These are phyloP conservation scores for Cygnus atratus DNA, from an alignment of 2,113 vertebrate genomes.

Conservation along the genomic window DNA sequence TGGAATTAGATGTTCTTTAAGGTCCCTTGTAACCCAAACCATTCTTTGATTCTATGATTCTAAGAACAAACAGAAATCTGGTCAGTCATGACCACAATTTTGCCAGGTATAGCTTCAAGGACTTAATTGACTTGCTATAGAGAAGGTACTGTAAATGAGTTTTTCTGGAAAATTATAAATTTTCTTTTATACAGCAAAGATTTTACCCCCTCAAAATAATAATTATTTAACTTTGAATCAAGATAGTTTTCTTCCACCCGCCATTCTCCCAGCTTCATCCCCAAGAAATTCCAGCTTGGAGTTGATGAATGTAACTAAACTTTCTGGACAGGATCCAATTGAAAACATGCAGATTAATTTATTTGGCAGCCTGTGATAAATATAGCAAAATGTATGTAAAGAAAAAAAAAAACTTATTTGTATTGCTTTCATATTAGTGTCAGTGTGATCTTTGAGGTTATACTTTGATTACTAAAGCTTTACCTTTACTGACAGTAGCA, in stretches of 20 bases:
- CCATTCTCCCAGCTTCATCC: not conserved
- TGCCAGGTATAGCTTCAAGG: not conserved
- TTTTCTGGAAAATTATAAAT: not conserved
- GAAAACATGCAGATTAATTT: not conserved
- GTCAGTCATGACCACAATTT: too few species aligned
- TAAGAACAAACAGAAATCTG: not conserved
- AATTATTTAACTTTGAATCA: not conserved
- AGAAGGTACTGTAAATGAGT: not conserved
- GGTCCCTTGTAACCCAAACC: too few species aligned
- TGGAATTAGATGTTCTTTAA: too few species aligned
- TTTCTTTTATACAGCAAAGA: not conserved
- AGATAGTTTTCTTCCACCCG: rapidly evolving
- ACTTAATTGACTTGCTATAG: not conserved
- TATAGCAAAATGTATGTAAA: not conserved
- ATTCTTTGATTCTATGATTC: too few species aligned
- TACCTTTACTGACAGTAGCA: not conserved
- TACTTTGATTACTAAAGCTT: not conserved
- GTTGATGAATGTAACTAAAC: not conserved
- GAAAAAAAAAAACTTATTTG: not conserved
- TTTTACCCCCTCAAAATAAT: not conserved
- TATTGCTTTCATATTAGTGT: not conserved
- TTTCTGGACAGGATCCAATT: not conserved
- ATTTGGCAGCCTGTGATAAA: not conserved
- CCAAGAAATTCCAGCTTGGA: not conserved
- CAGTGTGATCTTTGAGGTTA: not conserved